A percentile compares a stretch with the other conserved stretches of the same genome.
Conservation (phyloP, 1,140 invertebrate species). For the Polypedilum vanderplanki region DNA sequence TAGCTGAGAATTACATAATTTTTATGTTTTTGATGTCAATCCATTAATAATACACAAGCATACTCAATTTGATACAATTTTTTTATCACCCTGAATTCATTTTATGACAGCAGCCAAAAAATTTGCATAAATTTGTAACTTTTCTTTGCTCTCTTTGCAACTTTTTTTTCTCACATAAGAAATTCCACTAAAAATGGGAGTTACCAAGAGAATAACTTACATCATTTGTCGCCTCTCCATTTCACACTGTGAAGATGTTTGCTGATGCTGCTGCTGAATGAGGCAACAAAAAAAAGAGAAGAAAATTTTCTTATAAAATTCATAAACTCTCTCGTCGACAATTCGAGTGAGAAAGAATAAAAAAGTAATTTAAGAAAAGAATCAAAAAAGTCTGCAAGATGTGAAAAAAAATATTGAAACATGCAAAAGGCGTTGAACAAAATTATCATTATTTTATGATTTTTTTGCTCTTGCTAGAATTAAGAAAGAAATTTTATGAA, state of each 20-base stretch:
- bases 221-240: background rate
- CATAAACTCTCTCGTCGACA: background rate
- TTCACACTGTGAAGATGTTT: too few relatives aligned
- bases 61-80: constrained; percentile 8
- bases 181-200: constrained; percentile 6
- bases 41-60: constrained; percentile 21
- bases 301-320: background rate
- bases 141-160: background rate
- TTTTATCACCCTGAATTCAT: background rate
- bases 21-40: constrained; percentile 17
- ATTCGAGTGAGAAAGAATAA: background rate
- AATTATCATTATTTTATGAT: constrained; percentile 26
- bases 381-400: background rate
- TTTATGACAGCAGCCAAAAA: background rate
- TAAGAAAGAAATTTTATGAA: too few relatives aligned
- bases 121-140: constrained; percentile 13
- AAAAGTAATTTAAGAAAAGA: background rate
- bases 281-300: background rate
- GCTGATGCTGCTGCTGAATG: too few relatives aligned
- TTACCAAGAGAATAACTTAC: background rate
- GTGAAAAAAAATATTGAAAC: background rate
- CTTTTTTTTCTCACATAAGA: background rate
- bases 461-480: background rate
- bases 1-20: background rate
- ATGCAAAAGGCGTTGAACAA: constrained; percentile 27